Evolutionary conservation across 2,888 invertebrate genomes (phyloP).

Genomic region (Petrolisthes cinctipes): DNA sequence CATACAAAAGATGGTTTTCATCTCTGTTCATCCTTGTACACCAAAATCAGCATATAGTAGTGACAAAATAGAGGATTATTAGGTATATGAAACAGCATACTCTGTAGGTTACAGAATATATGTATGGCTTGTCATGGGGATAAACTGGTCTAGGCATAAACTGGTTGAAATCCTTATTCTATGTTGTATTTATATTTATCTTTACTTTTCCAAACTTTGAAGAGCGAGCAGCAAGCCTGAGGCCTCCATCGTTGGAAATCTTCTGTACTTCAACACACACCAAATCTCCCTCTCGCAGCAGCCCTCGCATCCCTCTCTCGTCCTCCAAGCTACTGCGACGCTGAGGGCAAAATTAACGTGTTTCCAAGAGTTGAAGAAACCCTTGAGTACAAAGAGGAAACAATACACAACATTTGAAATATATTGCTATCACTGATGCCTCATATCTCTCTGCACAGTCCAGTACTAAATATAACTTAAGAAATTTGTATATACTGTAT

Average conservation of each 20-base stretch:
- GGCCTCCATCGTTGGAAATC: slow-evolving; percentile 88
- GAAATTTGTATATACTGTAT: no score
- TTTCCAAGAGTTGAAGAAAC: no score
- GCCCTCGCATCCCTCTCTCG: slow-evolving; percentile 96
- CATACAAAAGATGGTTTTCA: no score
- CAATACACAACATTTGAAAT: slow-evolving; percentile 1
- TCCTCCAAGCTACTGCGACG: slow-evolving; percentile 92
- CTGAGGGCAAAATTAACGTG: slow-evolving; percentile 17
- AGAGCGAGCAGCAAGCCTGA: slow-evolving; percentile 94
- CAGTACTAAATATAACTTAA: no score
- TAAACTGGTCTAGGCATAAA: no score
- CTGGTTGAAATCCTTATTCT: no score
- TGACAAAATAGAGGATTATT: no score
- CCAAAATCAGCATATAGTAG: no score
- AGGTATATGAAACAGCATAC: no score
- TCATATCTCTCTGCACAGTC: background rate
- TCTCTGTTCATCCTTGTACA: no score
- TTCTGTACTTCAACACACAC: slow-evolving; percentile 98
- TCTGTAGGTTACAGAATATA: no score
- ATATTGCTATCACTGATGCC: background rate
- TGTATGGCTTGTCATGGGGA: no score
- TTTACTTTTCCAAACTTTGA: slow-evolving; percentile 94
- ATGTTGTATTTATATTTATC: background rate
- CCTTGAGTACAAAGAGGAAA: background rate
- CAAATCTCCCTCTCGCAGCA: slow-evolving; percentile 93